phyloP scores from a whole-genome alignment of 2,888 invertebrate genomes.

The Ochropleura leucogaster region DNA sequence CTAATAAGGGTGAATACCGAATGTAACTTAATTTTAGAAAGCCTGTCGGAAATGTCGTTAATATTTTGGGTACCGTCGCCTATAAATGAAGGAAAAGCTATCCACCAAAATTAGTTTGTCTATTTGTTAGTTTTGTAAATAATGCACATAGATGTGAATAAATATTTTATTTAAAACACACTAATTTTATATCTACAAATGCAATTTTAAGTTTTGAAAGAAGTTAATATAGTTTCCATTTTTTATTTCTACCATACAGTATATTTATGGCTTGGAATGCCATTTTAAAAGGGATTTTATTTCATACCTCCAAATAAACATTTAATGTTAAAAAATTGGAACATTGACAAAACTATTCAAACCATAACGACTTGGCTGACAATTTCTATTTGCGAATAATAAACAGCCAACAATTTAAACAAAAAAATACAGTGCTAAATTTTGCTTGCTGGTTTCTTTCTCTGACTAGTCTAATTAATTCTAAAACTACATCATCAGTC shows the following conservation, averaged over 20 bases:
- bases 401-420: not conserved
- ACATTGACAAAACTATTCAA: not conserved
- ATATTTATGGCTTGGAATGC: not conserved
- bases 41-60: no score
- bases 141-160: no score
- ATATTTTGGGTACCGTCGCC: no score
- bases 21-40: no score
- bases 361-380: not conserved
- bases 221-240: not conserved
- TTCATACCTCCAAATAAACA: constrained; percentile 6
- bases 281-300: constrained; percentile 1
- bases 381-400: not conserved
- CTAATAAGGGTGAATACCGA: no score
- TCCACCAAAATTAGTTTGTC: no score
- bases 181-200: constrained; percentile 21
- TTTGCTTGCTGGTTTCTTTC: not conserved
- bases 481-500: constrained; percentile 76
- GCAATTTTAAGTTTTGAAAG: constrained; percentile 5
- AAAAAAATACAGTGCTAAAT: not conserved
- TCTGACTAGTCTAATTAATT: constrained; percentile 11
- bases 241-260: not conserved
- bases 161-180: constrained; percentile 10
- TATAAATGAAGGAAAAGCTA: no score
- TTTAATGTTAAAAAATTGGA: not conserved
- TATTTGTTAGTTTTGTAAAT: no score